A percentile compares a stretch with the other conserved stretches of the same genome.
Conservation (phyloP, 2,797 vertebrate genomes). For the Ptychadena robeensis region DNA sequence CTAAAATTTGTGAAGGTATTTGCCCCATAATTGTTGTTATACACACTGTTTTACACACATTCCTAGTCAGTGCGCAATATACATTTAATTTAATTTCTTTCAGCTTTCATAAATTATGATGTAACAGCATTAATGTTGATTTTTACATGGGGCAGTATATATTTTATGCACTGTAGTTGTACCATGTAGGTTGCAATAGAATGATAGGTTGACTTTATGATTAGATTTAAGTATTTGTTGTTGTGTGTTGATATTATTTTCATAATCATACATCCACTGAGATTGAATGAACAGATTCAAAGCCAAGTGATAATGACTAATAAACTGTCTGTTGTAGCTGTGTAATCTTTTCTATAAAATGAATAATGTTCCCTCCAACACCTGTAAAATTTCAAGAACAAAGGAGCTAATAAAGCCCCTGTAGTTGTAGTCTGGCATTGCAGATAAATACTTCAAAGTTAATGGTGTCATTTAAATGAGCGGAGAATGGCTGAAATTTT, state of each 20-base stretch:
- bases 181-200: not conserved
- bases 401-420: conserved; percentile 16
- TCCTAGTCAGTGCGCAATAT: too few species aligned
- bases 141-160: not conserved
- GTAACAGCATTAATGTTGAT: too few species aligned
- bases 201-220: not conserved
- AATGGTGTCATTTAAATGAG: conserved; percentile 26
- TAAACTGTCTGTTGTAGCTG: conserved; percentile 13
- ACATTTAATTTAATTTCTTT: not conserved
- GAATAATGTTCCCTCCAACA: conserved; percentile 21
- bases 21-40: too few species aligned
- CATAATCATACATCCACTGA: not conserved
- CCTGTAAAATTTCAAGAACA: conserved; percentile 26
- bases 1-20: too few species aligned
- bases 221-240: not conserved
- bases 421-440: conserved; percentile 9
- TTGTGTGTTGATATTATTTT: not conserved
- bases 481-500: conserved; percentile 14
- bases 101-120: not conserved
- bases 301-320: conserved; percentile 21
- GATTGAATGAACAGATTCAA: not conserved
- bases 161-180: not conserved
- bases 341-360: conserved; percentile 14
- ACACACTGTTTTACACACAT: too few species aligned
- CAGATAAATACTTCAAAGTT: conserved; percentile 20